phyloP scores from a whole-genome alignment of 2,113 vertebrate species.

The Myanophis thanlyinensis region DNA sequence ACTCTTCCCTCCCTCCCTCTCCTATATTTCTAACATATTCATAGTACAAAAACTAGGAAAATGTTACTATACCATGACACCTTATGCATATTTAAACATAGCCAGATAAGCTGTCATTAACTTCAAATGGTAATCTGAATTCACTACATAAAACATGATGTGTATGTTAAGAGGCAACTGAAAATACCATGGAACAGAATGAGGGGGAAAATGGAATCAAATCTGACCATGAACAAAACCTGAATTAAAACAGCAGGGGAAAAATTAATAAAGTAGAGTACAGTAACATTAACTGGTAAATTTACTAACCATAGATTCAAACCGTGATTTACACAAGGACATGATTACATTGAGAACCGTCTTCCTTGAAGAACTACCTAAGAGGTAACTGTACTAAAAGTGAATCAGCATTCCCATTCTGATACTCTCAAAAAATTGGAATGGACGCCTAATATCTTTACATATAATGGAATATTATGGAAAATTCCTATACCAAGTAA shows the following conservation, averaged over 20 bases:
- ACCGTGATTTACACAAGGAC: background rate
- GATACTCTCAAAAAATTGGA: background rate
- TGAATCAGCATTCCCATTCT: background rate
- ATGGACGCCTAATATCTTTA: background rate
- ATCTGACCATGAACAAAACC: background rate
- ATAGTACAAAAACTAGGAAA: slow-evolving; percentile 40
- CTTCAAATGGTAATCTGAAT: slow-evolving; percentile 60
- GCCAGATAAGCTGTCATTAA: slow-evolving; percentile 66
- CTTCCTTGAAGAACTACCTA: background rate
- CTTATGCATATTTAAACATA: slow-evolving; percentile 68
- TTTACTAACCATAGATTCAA: background rate
- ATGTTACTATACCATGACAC: slow-evolving; percentile 47
- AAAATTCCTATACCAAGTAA: background rate
- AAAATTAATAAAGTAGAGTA: background rate
- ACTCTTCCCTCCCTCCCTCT: background rate
- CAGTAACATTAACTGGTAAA: background rate
- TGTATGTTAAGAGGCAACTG: slow-evolving; percentile 57
- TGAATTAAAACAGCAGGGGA: background rate
- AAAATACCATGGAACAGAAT: slow-evolving; percentile 44
- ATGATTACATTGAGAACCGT: background rate
- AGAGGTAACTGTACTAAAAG: background rate
- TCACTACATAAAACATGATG: slow-evolving; percentile 67
- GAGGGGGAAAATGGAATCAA: slow-evolving; percentile 30
- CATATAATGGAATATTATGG: background rate
- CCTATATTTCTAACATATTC: slow-evolving; percentile 22